A percentile compares a stretch with the other conserved stretches of the same genome.
These are phyloP conservation scores for Drymodes brunneopygia DNA, from an alignment of 2,113 vertebrate genomes.

Conservation along the genomic window DNA sequence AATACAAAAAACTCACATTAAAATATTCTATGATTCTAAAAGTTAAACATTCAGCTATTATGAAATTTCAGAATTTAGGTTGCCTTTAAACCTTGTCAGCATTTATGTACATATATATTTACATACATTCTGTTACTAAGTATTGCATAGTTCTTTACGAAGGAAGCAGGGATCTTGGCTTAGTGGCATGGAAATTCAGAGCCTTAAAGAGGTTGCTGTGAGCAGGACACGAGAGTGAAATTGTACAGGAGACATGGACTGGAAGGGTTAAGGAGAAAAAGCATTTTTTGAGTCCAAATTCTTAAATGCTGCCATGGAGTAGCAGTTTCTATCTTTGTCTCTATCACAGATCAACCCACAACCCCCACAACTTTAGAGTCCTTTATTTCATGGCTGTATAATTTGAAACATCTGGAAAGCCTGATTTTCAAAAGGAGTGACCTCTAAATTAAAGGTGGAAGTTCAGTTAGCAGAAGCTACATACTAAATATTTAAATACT, in stretches of 20 bases:
- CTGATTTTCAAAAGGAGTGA: background rate
- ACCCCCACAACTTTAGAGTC: background rate
- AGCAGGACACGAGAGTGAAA: background rate
- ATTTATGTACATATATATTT: background rate
- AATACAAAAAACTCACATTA: background rate
- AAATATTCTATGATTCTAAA: background rate
- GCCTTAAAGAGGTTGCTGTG: background rate
- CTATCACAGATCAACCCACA: background rate
- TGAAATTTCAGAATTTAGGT: background rate
- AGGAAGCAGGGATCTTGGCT: background rate
- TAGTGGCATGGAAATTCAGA: background rate
- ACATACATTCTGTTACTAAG: background rate
- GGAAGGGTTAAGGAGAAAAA: background rate
- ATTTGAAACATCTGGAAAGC: conserved; percentile 29
- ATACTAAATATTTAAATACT: background rate
- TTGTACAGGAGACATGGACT: background rate
- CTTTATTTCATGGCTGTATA: background rate
- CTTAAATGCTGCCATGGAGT: background rate
- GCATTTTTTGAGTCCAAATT: background rate
- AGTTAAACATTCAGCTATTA: background rate
- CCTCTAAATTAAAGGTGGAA: background rate
- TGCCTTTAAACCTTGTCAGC: background rate
- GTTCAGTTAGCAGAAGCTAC: background rate
- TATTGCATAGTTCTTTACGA: background rate
- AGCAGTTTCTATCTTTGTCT: background rate